phyloP scores from a whole-genome alignment of 2,113 vertebrate species.

The Psilopsiagon aurifrons region DNA sequence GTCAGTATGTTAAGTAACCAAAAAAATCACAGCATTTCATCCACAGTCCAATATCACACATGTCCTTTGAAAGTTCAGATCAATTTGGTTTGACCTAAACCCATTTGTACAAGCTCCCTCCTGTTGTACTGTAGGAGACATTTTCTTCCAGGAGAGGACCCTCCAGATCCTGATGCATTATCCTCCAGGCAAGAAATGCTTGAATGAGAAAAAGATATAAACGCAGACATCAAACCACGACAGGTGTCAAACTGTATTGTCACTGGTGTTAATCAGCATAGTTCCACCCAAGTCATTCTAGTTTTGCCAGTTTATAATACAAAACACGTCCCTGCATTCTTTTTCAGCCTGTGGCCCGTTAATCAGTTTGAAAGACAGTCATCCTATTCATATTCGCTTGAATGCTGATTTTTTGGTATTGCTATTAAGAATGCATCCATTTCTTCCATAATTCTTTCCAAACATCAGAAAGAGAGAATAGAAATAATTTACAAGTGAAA shows the following conservation, averaged over 20 bases:
- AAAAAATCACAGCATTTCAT: background rate
- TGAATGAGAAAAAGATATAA: background rate
- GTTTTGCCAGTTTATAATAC: background rate
- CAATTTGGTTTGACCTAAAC: background rate
- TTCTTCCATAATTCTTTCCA: conserved; percentile 6
- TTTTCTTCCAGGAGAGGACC: too few species aligned
- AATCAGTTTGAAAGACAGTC: conserved; percentile 7
- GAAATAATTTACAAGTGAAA: conserved; percentile 27
- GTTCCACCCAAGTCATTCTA: background rate
- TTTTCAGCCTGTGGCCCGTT: conserved; percentile 1
- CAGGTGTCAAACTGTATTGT: background rate
- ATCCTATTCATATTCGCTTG: background rate
- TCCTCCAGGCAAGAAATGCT: background rate
- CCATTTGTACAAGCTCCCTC: background rate
- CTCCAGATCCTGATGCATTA: background rate
- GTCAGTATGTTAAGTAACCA: background rate
- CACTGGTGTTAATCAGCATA: background rate
- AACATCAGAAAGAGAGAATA: background rate
- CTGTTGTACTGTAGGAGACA: background rate
- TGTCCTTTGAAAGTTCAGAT: background rate
- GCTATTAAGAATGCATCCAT: background rate
- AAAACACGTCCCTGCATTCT: background rate
- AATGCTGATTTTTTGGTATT: background rate
- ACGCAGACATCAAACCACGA: background rate
- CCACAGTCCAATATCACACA: background rate